Evolutionary conservation across 2,888 invertebrate species (phyloP).

Genomic region (Brachyopa scutellaris): DNA sequence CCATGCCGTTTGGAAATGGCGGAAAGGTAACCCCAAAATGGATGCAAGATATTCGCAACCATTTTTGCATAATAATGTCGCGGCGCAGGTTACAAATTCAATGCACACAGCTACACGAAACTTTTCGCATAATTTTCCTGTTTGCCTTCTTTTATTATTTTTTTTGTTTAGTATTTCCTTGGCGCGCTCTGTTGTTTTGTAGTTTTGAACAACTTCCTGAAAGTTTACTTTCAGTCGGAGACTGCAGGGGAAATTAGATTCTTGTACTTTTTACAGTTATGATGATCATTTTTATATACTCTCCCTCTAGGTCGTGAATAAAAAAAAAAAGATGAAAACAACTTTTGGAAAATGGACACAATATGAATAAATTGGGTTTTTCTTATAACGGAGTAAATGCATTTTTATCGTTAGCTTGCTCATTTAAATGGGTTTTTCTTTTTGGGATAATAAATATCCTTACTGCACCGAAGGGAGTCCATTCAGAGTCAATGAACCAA

Average conservation of each 20-base stretch:
- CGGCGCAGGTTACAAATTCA: conserved; percentile 64
- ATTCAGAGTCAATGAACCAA: conserved; percentile 63
- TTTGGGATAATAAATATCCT: conserved; percentile 37
- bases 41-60: conserved; percentile 56
- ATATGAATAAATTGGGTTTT: conserved; percentile 54
- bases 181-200: conserved; percentile 49
- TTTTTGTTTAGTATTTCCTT: conserved; percentile 31
- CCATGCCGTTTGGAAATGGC: too few species aligned
- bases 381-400: conserved; percentile 11
- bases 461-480: not conserved
- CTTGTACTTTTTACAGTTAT: conserved; percentile 58
- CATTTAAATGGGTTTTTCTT: conserved; percentile 9
- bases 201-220: conserved; percentile 68
- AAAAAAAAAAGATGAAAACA: conserved; percentile 16
- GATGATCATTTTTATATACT: conserved; percentile 68
- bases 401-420: conserved; percentile 48
- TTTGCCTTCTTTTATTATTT: conserved; percentile 15
- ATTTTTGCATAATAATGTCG: conserved; percentile 68
- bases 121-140: conserved; percentile 70
- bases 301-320: not conserved
- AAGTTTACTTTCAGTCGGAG: conserved; percentile 57
- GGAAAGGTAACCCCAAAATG: conserved; percentile 43
- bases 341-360: conserved; percentile 35
- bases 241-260: conserved; percentile 60
- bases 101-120: conserved; percentile 60